Conservation (phyloP, 2,113 vertebrate species). For the Myotis lucifugus region DNA sequence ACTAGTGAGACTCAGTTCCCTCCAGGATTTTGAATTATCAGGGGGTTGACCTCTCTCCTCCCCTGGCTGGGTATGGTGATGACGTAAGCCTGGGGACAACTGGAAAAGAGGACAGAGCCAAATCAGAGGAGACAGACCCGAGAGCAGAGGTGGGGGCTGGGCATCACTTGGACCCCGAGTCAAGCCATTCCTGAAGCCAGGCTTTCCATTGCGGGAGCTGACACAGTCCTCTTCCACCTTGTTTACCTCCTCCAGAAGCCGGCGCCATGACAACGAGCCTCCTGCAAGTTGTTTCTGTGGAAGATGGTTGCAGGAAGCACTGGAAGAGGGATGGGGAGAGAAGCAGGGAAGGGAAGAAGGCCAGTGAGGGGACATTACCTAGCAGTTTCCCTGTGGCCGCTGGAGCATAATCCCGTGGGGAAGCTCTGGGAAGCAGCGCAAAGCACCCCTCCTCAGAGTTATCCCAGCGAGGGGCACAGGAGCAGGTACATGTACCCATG, state of each 20-base stretch:
- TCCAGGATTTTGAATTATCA: not conserved
- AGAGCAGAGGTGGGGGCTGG: rapidly evolving
- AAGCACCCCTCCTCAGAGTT: not conserved
- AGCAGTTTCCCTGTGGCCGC: not conserved
- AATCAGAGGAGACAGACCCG: not conserved
- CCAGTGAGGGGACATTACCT: too few relatives aligned
- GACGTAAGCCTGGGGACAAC: not conserved
- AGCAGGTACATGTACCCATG: not conserved
- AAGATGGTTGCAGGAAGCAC: not conserved
- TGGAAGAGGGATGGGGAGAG: not conserved
- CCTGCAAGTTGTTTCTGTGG: not conserved
- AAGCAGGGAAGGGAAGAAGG: not conserved
- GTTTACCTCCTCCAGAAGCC: constrained; percentile 26
- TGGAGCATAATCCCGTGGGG: not conserved
- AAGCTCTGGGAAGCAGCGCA: not conserved
- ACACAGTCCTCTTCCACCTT: not conserved
- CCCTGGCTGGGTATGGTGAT: not conserved
- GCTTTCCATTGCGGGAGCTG: not conserved
- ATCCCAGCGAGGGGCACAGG: too few relatives aligned
- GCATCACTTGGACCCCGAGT: not conserved
- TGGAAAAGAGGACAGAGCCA: not conserved
- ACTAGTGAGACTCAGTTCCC: not conserved
- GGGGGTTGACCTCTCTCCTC: not conserved
- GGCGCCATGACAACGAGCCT: not conserved
- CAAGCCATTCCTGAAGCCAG: not conserved